Base-by-base conservation (phyloP, 2,888 invertebrate genomes). In the Synanthedon vespiformis region DNA sequence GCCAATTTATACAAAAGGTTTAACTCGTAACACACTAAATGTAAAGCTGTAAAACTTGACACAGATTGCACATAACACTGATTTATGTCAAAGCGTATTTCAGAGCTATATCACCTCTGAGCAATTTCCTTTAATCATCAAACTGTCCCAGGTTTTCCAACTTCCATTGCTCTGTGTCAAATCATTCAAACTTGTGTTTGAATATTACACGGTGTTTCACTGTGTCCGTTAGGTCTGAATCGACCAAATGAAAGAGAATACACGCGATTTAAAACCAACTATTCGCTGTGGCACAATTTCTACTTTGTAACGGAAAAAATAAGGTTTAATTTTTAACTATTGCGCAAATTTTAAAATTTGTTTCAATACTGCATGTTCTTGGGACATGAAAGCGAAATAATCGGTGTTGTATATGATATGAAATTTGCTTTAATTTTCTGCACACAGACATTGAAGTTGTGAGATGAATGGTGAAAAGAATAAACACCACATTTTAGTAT, bases 181-280 rank as follows among this genome's bases (percentile, higher is more conserved):
- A 12, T 16, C 22, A 48, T 22, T 48, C 10, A 12, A 48, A 48
- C 18, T 48, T 22, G 13, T 11, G 2, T 48, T 18, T 12, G 22
- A 14, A 22, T 48, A 48, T 48, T 4, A 48, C 60, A 57, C 58
- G 40, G 57, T 48, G 53, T 48, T 53, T 53, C 59, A 59, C 58
- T 18, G 55, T 41, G 51, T 16, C 52, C 49, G 34, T 49, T 48
- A 55, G 56, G 60, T 62, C 40, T 3, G 41, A 48, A 56, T 51
- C 51, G 51, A 49, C 14, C 40, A 54, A 48, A 55, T 51, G 5
- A 51, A 55, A 58, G 60, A 53, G 34, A 57, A 60, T 56, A 64
- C 63, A 64, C 61, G 64, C 61, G 57, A 63, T 56, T 48, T 55
- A 60, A 57, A 54, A 50, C 6, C 54, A 40, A 57, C 13, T 13